Base-by-base conservation (phyloP, 1,140 invertebrate genomes). In the Goniozus legneri region DNA sequence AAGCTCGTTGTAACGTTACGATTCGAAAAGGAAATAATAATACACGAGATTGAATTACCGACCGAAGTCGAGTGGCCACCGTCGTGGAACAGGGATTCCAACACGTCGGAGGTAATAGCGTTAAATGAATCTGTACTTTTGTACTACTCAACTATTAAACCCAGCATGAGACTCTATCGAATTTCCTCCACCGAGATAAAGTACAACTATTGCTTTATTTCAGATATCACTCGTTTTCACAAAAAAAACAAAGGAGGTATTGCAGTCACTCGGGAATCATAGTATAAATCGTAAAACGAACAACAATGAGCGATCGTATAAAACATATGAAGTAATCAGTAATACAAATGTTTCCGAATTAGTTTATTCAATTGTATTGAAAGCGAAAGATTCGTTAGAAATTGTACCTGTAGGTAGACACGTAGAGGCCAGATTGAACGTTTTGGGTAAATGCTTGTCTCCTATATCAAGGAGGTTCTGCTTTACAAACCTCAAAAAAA, bases 51-150 rank as follows among this genome's bases (percentile, higher is more conserved):
- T 3, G 64, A 73, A 41, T 58, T 76, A 16, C 43, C 13, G 3
- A 61, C 18, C 0, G 60, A 57, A 14, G 46, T 76, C 1, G 59
- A 71, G 16, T 76, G 74, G 74, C 73, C 74, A 37, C 74, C 74
- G 3, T 52, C 31, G 7, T 69, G 50, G 52, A 52, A 50, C 19
- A 64, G 52, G 41, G 64, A 59, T 52, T 61, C 43, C 12, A 65
- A 74, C 22, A 56, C 49, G 12, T 58, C 54, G 34, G 60, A 69
- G 65, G 69, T 72, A 54, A 41, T 18, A 30, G 13, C 14, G 8
- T 27, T 6, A 44, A 14, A 10, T 21, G 18, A 34, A 15, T 19
- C n/a, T n/a, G n/a, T n/a, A n/a, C n/a, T n/a, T n/a, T n/a, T n/a
- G n/a, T n/a, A n/a, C 18, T 34, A 32, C 30, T 8, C 36, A 15